Evolutionary conservation across 2,888 invertebrate genomes (phyloP), one percentile per base, ranked within the genome.

Genomic region (Polydrusus tereticollis): DNA sequence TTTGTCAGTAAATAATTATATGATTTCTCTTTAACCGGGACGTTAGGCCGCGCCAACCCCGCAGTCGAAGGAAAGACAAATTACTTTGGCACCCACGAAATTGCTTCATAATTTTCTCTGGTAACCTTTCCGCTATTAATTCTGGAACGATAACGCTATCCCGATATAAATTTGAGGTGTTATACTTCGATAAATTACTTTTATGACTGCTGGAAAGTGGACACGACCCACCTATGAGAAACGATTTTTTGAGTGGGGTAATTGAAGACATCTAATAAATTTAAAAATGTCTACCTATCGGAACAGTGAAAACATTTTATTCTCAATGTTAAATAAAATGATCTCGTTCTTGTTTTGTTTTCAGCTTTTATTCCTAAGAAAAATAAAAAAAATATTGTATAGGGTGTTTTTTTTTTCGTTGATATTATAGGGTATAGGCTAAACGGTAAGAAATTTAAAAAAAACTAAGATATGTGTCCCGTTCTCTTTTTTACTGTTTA

Each of bases 81-180:
- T 84, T 83, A 84, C 82, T 78, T 79, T 80, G 79, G 83, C 83
- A 81, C 83, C 84, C 84, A 81, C 85, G 83, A 62, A 67, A 85
- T 85, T 85, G 84, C 84, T 85, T 85, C 85, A 85, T 85, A 85
- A 85, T 85, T 85, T 85, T 83, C 84, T 82, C 82, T 76, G 82
- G 83, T 45, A 84, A 84, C 85, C 84, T 83, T 84, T 84, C 82
- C 82, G 82, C 83, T 83, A 85, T 85, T 84, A 84, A 84, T 84
- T 84, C 80, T 77, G 65, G 21, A 55, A 55, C 23, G 65, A 52
- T 29, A 20, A n/a, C 52, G 23, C 38, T 38, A 36, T 55, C 52
- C 21, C 14, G 52, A 52, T 64, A 50, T 29, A 55, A 26, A 55
- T 29, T 55, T 29, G 20, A 36, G 64, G 52, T 64, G 64, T 64